Conservation (phyloP, 30 jellyfish, hydroid and myxozoan species). For the Aurelia coerulea region DNA sequence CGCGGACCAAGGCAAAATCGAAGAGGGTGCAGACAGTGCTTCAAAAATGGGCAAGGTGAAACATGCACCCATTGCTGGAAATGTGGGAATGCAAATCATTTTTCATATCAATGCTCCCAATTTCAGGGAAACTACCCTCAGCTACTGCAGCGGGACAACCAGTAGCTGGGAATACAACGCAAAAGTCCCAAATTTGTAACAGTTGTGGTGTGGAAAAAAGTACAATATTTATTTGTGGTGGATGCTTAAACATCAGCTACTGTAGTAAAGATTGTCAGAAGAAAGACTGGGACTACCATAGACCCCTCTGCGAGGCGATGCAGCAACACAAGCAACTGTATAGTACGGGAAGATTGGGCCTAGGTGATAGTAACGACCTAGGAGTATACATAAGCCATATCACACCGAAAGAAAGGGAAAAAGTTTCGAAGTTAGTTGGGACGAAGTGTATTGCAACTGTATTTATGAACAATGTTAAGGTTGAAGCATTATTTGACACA, state of each 20-base stretch:
- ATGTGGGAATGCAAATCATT: conserved; percentile 30
- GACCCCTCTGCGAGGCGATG: too few relatives aligned
- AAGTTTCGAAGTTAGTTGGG: neutral
- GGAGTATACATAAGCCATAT: too few relatives aligned
- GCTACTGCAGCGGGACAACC: neutral
- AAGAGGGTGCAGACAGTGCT: conserved; percentile 24
- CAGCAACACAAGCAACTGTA: too few relatives aligned
- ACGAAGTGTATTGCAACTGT: neutral
- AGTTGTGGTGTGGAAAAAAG: too few relatives aligned
- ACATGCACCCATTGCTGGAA: conserved; percentile 48
- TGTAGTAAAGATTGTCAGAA: too few relatives aligned
- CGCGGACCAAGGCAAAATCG: conserved; percentile 1
- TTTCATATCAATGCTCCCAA: conserved; percentile 15
- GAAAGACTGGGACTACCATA: too few relatives aligned
- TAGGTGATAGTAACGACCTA: too few relatives aligned
- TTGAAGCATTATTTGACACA: conserved; percentile 30
- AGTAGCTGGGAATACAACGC: conserved; percentile 8
- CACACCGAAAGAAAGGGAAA: conserved; percentile 30
- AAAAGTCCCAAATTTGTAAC: too few relatives aligned
- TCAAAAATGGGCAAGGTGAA: conserved; percentile 21
- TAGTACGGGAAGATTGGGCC: too few relatives aligned
- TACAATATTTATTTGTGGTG: too few relatives aligned
- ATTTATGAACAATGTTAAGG: neutral
- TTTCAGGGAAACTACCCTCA: conserved; percentile 38
- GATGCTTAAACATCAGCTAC: too few relatives aligned